Evolutionary conservation across 2,888 invertebrate species (phyloP).

Genomic region (Ctena decussata): DNA sequence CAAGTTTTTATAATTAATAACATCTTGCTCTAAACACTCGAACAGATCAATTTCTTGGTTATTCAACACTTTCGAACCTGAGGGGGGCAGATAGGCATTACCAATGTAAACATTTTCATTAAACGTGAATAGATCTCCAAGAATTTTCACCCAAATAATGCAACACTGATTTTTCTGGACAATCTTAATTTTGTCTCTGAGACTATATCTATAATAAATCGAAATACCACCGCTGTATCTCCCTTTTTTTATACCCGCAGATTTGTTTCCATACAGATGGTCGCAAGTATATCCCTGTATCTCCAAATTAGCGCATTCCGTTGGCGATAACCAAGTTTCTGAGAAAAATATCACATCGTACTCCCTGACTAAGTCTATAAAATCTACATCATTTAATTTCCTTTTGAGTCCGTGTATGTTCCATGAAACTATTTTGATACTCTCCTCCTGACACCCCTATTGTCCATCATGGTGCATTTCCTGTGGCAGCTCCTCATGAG

Average conservation of each 20-base stretch:
- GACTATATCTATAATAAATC: neutral
- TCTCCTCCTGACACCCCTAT: conserved; percentile 6
- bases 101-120: neutral
- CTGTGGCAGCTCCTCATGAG: neutral
- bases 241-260: neutral
- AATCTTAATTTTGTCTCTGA: neutral
- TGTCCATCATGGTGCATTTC: neutral
- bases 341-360: neutral
- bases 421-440: neutral
- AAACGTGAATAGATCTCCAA: neutral
- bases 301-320: neutral
- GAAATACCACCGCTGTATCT: neutral
- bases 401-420: neutral
- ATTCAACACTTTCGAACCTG: neutral
- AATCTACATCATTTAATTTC: neutral
- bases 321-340: neutral
- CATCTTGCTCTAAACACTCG: neutral
- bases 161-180: neutral
- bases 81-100: neutral
- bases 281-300: neutral
- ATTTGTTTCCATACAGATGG: neutral
- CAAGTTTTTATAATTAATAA: neutral
- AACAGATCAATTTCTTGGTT: neutral
- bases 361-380: neutral
- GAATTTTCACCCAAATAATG: neutral